Conservation (phyloP, 2,888 invertebrate genomes). For the Lasioglossum villosulum region DNA sequence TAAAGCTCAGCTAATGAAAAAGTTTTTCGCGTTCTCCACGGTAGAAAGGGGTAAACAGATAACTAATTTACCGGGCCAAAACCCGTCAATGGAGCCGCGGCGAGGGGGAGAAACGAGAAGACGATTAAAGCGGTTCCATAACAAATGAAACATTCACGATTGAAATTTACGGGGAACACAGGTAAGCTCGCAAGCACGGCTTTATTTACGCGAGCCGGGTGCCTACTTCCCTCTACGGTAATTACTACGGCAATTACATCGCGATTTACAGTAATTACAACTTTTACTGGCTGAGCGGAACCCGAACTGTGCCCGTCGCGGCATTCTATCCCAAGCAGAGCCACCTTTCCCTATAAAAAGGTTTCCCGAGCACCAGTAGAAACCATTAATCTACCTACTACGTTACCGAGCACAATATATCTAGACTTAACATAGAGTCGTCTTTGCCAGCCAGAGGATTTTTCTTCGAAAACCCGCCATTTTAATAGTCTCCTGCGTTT, state of each 20-base stretch:
- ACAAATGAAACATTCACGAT: conserved; percentile 61
- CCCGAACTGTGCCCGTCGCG: conserved; percentile 53
- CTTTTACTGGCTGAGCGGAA: conserved; percentile 71
- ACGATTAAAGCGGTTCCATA: conserved; percentile 60
- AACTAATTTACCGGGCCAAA: background rate
- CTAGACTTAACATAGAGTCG: conserved; percentile 52
- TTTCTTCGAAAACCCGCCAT: conserved; percentile 36
- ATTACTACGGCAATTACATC: conserved; percentile 75
- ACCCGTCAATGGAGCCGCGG: conserved; percentile 33
- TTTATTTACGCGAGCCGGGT: conserved; percentile 77
- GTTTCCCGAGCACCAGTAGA: conserved; percentile 39
- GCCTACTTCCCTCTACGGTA: conserved; percentile 73
- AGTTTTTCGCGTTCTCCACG: background rate
- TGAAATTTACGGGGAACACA: conserved; percentile 54
- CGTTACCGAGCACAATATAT: conserved; percentile 45
- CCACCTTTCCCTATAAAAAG: conserved; percentile 56
- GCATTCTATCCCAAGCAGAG: conserved; percentile 43
- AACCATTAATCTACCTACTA: conserved; percentile 58
- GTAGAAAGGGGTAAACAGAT: background rate
- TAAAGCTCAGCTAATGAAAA: background rate
- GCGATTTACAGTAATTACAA: conserved; percentile 81
- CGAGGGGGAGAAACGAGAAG: conserved; percentile 9
- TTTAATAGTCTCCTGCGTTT: conserved; percentile 45
- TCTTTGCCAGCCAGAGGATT: conserved; percentile 38
- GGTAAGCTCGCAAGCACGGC: conserved; percentile 64